A percentile compares a stretch with the other conserved stretches of the same genome.
Evolutionary conservation across 1,140 invertebrate genomes (phyloP).

Genomic region (Neodiprion lecontei): DNA sequence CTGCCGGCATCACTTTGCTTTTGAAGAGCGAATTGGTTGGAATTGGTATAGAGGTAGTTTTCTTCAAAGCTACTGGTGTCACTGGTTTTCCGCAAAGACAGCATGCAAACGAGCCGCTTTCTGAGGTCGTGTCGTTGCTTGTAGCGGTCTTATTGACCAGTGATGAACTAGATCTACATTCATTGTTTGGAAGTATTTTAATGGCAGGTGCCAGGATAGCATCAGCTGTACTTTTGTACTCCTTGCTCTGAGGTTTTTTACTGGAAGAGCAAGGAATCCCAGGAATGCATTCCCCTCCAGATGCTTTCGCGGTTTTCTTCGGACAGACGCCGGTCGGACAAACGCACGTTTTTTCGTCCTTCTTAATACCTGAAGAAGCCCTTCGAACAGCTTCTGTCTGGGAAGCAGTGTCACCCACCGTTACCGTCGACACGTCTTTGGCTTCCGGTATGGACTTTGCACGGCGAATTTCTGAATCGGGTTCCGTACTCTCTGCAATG

Average conservation of each 20-base stretch:
- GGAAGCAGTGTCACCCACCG: constrained; percentile 14
- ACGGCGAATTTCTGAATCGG: background rate
- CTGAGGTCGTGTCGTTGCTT: background rate
- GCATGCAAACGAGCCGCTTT: background rate
- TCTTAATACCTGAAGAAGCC: background rate
- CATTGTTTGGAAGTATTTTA: background rate
- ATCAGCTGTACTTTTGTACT: background rate
- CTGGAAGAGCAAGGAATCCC: background rate
- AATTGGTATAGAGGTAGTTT: background rate
- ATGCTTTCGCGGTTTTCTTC: background rate
- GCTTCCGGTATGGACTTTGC: constrained; percentile 8
- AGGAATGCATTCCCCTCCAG: background rate
- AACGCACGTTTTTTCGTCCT: background rate
- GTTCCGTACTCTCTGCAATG: constrained; percentile 17
- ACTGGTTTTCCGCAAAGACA: background rate
- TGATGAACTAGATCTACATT: background rate
- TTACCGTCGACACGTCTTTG: constrained; percentile 25
- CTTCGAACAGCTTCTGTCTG: constrained; percentile 19
- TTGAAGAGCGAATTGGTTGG: background rate
- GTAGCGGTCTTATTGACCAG: background rate
- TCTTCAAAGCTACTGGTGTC: background rate
- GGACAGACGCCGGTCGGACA: background rate
- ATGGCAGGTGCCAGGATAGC: background rate
- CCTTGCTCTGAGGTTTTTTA: background rate
- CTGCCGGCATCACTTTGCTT: background rate